These are phyloP conservation scores for Acrobasis consociella DNA, from an alignment of 2,888 invertebrate genomes.

Conservation along the genomic window DNA sequence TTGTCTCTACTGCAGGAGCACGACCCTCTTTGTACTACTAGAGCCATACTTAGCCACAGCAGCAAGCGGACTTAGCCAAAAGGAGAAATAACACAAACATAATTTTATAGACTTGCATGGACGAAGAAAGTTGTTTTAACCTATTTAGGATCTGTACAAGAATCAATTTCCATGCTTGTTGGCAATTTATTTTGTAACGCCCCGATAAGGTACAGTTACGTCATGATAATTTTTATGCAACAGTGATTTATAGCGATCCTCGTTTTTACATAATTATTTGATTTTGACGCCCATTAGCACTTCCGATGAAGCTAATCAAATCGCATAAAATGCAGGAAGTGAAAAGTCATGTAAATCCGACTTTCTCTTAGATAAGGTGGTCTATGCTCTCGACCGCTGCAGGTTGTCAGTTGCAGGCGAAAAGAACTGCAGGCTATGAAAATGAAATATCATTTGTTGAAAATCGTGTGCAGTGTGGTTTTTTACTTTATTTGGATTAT, in stretches of 20 bases:
- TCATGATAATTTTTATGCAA: conserved; percentile 16
- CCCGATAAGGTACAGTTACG: conserved; percentile 16
- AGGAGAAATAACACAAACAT: too few relatives aligned
- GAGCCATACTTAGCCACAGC: too few relatives aligned
- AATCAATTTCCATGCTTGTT: conserved; percentile 11
- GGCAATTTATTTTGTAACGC: not conserved
- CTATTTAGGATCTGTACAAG: not conserved
- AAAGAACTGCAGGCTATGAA: conserved; percentile 1
- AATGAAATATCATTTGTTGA: conserved; percentile 2
- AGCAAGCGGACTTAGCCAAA: too few relatives aligned
- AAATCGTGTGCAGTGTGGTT: not conserved
- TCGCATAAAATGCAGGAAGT: conserved; percentile 19
- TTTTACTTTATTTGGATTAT: not conserved
- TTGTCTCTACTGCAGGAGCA: too few relatives aligned
- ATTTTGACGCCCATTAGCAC: conserved; percentile 1
- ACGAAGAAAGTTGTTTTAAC: not conserved
- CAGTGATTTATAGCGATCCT: conserved; percentile 18
- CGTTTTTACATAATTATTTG: conserved; percentile 9
- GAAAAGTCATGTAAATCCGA: conserved; percentile 19
- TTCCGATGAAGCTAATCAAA: conserved; percentile 12
- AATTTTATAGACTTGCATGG: too few relatives aligned
- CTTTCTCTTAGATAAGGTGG: conserved; percentile 9
- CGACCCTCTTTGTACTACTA: too few relatives aligned
- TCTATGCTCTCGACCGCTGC: not conserved
- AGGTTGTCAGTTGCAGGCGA: conserved; percentile 11